Conservation (phyloP, 2,888 invertebrate genomes). For the Bugulina stolonifera region DNA sequence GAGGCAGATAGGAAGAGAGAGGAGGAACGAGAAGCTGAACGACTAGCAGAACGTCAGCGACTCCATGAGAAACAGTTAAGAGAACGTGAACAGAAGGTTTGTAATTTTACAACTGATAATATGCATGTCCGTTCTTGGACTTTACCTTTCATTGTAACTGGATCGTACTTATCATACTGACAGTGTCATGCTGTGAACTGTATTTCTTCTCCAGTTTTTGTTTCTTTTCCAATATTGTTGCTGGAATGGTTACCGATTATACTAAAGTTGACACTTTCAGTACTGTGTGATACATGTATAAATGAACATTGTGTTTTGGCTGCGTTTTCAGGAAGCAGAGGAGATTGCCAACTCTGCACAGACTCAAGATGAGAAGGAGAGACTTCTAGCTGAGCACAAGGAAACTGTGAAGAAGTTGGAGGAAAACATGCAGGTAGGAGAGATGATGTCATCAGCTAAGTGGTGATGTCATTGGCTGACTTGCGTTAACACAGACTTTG, state of each 20-base stretch:
- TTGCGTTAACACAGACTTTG: too few species aligned
- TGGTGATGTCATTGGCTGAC: not conserved
- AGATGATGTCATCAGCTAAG: not conserved
- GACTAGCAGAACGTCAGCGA: constrained; percentile 39
- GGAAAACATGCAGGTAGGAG: constrained; percentile 31
- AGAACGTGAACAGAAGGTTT: constrained; percentile 32
- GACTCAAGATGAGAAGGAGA: constrained; percentile 38
- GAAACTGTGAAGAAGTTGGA: constrained; percentile 39
- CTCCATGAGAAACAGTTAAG: constrained; percentile 39
- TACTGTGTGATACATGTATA: too few species aligned
- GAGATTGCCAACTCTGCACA: constrained; percentile 36
- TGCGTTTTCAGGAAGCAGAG: constrained; percentile 35
- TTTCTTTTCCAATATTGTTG: too few species aligned
- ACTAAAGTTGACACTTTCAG: too few species aligned
- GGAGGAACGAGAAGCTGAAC: constrained; percentile 37
- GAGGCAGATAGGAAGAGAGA: constrained; percentile 41
- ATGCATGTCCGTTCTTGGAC: too few species aligned
- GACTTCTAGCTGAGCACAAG: constrained; percentile 40
- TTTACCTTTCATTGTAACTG: too few species aligned
- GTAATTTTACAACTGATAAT: not conserved
- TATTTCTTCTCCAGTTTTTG: too few species aligned
- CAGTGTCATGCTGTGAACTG: too few species aligned
- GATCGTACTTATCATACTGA: too few species aligned
- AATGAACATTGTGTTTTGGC: too few species aligned
- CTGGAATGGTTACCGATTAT: too few species aligned